Percentiles rank a stretch among this genome's conserved stretches.
Conservation (phyloP, 1,140 invertebrate genomes). For the Gryllus bimaculatus region DNA sequence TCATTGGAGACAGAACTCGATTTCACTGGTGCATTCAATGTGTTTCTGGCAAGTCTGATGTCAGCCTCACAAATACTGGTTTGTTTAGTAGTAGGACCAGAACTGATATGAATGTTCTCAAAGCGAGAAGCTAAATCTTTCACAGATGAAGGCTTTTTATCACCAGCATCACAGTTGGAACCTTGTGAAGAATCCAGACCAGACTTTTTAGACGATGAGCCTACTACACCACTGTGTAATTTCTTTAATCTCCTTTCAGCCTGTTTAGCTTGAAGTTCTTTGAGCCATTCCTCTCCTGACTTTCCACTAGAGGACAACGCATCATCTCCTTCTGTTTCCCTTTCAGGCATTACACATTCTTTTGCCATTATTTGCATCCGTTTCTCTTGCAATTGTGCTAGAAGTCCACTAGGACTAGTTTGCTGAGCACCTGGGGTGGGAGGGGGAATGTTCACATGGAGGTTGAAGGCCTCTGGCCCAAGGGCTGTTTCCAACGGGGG, state of each 20-base stretch:
- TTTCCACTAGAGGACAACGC: conserved; percentile 26
- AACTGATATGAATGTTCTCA: conserved; percentile 38
- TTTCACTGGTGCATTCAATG: background rate
- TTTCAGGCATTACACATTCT: background rate
- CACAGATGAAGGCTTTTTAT: conserved; percentile 43
- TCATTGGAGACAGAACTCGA: background rate
- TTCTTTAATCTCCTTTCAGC: conserved; percentile 42
- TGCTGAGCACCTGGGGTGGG: conserved; percentile 28
- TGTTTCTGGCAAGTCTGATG: conserved; percentile 3
- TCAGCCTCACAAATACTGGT: conserved; percentile 12
- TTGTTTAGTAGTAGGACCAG: conserved; percentile 21
- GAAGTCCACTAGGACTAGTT: conserved; percentile 44
- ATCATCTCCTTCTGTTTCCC: conserved; percentile 6
- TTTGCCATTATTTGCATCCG: conserved; percentile 32
- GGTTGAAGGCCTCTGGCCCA: conserved; percentile 34
- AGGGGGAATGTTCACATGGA: conserved; percentile 8
- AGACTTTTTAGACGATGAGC: background rate
- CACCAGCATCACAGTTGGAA: background rate
- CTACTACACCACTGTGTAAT: conserved; percentile 12
- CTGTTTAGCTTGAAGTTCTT: conserved; percentile 69
- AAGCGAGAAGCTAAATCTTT: conserved; percentile 75
- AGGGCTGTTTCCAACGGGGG: conserved; percentile 44
- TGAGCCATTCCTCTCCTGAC: conserved; percentile 56
- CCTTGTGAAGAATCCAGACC: background rate
- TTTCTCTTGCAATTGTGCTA: conserved; percentile 67